phyloP scores from a whole-genome alignment of 2,113 vertebrate species.

The Puntigrus tetrazona region DNA sequence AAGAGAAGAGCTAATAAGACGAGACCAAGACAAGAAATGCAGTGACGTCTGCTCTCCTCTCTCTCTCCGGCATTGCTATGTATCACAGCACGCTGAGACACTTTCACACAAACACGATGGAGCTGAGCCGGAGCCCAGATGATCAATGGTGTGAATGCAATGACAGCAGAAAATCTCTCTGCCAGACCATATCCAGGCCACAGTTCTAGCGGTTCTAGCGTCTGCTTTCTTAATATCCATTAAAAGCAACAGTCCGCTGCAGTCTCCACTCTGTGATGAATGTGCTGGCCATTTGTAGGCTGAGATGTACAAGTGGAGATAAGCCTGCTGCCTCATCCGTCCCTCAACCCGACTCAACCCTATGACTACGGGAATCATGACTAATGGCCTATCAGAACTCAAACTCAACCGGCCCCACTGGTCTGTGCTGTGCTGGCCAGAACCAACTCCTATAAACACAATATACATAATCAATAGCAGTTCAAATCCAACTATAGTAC shows the following conservation, averaged over 20 bases:
- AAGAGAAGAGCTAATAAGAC: neutral
- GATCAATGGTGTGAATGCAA: slow-evolving; percentile 43
- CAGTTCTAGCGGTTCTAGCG: neutral
- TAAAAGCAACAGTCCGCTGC: slow-evolving; percentile 34
- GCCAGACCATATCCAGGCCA: slow-evolving; percentile 10
- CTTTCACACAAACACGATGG: slow-evolving; percentile 14
- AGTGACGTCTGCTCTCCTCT: neutral
- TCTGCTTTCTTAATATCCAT: slow-evolving; percentile 43
- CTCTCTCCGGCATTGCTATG: slow-evolving; percentile 18
- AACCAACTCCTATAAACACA: neutral
- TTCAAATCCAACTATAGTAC: neutral
- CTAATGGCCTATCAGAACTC: neutral
- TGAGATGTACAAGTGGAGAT: slow-evolving; percentile 46
- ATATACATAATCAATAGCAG: neutral
- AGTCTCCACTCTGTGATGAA: slow-evolving; percentile 34
- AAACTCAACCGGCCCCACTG: neutral
- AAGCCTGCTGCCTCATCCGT: slow-evolving; percentile 33
- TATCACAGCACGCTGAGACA: neutral
- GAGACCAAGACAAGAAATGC: neutral
- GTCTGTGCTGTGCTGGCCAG: neutral
- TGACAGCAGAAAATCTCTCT: slow-evolving; percentile 41
- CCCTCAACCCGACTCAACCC: neutral
- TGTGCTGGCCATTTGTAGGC: slow-evolving; percentile 33
- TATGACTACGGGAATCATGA: neutral
- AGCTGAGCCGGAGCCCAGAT: neutral